phyloP scores from a whole-genome alignment of 1,140 invertebrate species.

The Papilio glaucus region DNA sequence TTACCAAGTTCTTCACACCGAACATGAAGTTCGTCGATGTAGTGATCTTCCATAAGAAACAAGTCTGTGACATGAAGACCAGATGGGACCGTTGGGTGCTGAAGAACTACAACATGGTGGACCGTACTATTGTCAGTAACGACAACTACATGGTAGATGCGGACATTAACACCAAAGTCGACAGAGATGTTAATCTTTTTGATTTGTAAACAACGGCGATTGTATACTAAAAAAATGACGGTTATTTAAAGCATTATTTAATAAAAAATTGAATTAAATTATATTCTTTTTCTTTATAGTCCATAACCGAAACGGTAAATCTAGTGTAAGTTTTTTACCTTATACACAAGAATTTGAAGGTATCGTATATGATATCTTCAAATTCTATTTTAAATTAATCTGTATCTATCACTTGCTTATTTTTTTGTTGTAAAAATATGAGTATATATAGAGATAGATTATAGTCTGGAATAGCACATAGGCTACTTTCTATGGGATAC shows the following conservation, averaged over 20 bases:
- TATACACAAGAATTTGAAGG: too few relatives aligned
- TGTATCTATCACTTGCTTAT: too few relatives aligned
- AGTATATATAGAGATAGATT: too few relatives aligned
- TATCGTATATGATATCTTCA: too few relatives aligned
- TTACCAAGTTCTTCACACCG: constrained; percentile 77
- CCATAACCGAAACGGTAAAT: neutral
- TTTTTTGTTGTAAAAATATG: too few relatives aligned
- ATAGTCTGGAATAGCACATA: too few relatives aligned
- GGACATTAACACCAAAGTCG: constrained; percentile 57
- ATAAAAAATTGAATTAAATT: constrained; percentile 9
- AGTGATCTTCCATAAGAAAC: constrained; percentile 83
- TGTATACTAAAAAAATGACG: constrained; percentile 5
- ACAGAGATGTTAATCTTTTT: constrained; percentile 48
- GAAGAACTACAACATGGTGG: constrained; percentile 62
- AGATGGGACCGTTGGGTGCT: constrained; percentile 68
- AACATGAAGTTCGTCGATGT: constrained; percentile 86
- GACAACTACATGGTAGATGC: constrained; percentile 57
- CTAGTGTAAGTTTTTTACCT: neutral
- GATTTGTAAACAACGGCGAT: constrained; percentile 44
- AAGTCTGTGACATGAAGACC: constrained; percentile 67
- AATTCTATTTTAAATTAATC: too few relatives aligned
- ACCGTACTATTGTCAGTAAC: constrained; percentile 45
- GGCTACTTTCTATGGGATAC: too few relatives aligned
- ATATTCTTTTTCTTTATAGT: constrained; percentile 2
- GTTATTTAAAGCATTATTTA: constrained; percentile 29